A percentile compares a stretch with the other conserved stretches of the same genome.
These are phyloP conservation scores for Dasyurus viverrinus DNA, from an alignment of 2,113 vertebrate genomes.

Conservation along the genomic window DNA sequence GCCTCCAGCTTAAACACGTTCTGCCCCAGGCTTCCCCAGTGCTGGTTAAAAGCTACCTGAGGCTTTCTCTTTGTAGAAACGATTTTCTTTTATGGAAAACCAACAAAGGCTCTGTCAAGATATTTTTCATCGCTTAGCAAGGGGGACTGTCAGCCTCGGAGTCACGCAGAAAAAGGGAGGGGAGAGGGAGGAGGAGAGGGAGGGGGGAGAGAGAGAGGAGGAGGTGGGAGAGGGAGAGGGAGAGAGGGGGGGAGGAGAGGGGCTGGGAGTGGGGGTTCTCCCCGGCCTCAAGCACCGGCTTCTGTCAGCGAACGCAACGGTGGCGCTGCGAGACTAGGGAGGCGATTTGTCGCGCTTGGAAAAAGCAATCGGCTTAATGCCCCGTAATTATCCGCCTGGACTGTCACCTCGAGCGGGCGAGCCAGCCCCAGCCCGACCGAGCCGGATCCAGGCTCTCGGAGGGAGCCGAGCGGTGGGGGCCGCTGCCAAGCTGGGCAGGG, in stretches of 20 bases:
- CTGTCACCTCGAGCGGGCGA: background rate
- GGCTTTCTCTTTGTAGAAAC: background rate
- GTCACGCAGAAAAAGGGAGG: background rate
- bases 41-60: background rate
- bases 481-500: background rate
- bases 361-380: background rate
- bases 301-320: background rate
- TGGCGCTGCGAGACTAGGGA: background rate
- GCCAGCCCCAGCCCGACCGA: background rate
- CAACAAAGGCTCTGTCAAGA: constrained; percentile 4
- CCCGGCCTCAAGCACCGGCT: background rate
- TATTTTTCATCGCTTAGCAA: constrained; percentile 74
- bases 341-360: background rate
- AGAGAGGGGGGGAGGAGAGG: no score
- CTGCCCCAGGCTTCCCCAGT: background rate
- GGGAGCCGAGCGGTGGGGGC: background rate
- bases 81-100: constrained; percentile 8
- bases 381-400: background rate
- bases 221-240: background rate
- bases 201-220: accelerated
- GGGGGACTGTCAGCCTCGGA: background rate
- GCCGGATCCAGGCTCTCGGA: background rate
- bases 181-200: background rate
- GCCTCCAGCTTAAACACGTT: background rate
- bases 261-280: background rate